Percentiles rank a stretch among this genome's conserved stretches.
Evolutionary conservation across 1,140 invertebrate genomes (phyloP).

Genomic region (Mya arenaria): DNA sequence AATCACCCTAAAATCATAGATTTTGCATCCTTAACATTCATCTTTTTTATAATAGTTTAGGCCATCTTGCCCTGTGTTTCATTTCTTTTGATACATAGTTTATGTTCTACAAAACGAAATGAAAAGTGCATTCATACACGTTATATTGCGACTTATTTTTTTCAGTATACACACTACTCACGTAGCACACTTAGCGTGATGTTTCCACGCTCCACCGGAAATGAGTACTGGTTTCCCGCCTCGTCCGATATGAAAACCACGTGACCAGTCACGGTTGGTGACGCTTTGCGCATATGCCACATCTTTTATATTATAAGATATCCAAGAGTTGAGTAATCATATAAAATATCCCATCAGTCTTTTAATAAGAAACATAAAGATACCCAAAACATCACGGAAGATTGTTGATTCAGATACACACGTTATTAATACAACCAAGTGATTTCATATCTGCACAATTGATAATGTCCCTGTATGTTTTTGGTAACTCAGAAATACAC

Average conservation of each 20-base stretch:
- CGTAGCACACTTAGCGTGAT: conserved; percentile 14
- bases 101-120: neutral
- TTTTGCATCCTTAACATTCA: neutral
- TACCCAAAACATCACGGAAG: too few relatives aligned
- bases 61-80: neutral
- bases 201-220: conserved; percentile 20
- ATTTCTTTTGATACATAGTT: neutral
- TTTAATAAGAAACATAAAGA: too few relatives aligned
- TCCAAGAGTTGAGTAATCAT: too few relatives aligned
- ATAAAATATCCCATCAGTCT: too few relatives aligned
- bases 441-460: too few relatives aligned
- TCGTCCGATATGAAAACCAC: conserved; percentile 45
- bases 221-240: conserved; percentile 26
- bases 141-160: neutral
- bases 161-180: neutral
- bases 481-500: too few relatives aligned
- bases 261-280: conserved; percentile 9
- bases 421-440: too few relatives aligned
- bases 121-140: neutral
- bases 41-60: neutral
- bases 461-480: too few relatives aligned
- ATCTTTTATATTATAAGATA: too few relatives aligned
- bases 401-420: too few relatives aligned
- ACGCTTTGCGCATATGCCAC: conserved; percentile 16
- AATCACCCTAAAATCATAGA: too few relatives aligned